These are phyloP conservation scores for Salticus scenicus DNA, from an alignment of 2,888 invertebrate species.

Conservation along the genomic window DNA sequence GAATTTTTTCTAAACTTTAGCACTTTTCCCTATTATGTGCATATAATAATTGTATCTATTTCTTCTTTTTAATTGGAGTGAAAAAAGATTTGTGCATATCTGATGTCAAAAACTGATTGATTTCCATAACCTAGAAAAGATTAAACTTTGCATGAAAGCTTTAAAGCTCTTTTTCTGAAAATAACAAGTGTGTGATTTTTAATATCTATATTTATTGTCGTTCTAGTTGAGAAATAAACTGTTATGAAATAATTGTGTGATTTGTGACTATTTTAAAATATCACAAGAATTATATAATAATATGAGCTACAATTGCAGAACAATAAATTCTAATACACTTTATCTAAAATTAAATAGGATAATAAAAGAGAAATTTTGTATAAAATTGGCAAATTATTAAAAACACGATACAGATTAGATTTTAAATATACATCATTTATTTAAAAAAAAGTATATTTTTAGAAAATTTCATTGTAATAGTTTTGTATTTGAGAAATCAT, in stretches of 20 bases:
- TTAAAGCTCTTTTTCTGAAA: constrained; percentile 38
- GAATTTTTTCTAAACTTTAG: neutral
- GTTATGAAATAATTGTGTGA: constrained; percentile 49
- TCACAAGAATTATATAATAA: no score
- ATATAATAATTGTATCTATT: neutral
- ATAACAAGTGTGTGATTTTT: constrained; percentile 66
- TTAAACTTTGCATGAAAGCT: constrained; percentile 33
- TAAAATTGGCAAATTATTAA: no score
- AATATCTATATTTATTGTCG: constrained; percentile 68
- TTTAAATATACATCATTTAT: no score
- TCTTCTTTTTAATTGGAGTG: neutral
- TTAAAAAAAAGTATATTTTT: no score
- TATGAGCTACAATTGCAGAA: no score
- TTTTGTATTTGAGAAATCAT: no score
- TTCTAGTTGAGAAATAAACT: constrained; percentile 69
- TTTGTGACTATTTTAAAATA: neutral
- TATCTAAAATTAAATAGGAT: no score
- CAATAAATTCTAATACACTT: no score
- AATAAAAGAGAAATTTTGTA: no score
- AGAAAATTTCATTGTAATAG: no score
- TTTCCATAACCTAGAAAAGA: constrained; percentile 31
- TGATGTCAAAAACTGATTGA: neutral
- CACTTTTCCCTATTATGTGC: constrained; percentile 29
- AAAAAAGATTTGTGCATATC: constrained; percentile 25
- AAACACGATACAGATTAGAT: no score